Conservation (phyloP, 2,113 vertebrate species). For the Panthera tigris region DNA sequence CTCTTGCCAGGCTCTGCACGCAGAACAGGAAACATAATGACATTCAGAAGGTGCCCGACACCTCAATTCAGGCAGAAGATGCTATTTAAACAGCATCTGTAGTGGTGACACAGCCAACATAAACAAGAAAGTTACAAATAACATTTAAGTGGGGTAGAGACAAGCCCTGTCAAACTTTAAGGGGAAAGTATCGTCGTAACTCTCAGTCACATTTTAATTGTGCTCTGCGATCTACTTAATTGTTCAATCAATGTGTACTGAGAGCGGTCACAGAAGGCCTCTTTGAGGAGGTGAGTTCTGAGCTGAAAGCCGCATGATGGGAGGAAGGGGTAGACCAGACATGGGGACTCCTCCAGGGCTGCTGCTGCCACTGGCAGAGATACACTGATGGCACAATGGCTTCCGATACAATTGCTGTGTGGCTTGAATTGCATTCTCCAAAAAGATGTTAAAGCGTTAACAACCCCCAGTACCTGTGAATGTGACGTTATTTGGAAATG, state of each 20-base stretch:
- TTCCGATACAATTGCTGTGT: neutral
- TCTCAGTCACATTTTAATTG: constrained; percentile 59
- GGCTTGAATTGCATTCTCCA: neutral
- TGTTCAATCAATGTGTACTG: constrained; percentile 41
- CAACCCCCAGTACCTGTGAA: neutral
- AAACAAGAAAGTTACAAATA: constrained; percentile 59
- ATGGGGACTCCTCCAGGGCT: neutral
- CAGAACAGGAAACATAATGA: constrained; percentile 70
- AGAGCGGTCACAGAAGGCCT: neutral
- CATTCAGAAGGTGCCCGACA: constrained; percentile 71
- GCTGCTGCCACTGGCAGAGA: neutral
- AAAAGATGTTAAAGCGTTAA: neutral
- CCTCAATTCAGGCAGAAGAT: constrained; percentile 71
- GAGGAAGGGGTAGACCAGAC: neutral
- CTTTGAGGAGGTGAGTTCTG: constrained; percentile 17
- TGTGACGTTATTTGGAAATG: neutral
- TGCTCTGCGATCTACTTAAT: constrained; percentile 57
- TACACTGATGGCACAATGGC: neutral
- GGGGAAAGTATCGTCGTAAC: constrained; percentile 47
- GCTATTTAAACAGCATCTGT: constrained; percentile 76
- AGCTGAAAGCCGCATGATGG: neutral
- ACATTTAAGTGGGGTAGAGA: constrained; percentile 18
- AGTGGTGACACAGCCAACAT: constrained; percentile 61
- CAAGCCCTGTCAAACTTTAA: constrained; percentile 18
- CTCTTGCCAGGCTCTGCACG: constrained; percentile 53